Percentiles rank a stretch among this genome's conserved stretches.
Conservation (phyloP, 2,888 invertebrate species). For the Agonopterix alstromeriana region DNA sequence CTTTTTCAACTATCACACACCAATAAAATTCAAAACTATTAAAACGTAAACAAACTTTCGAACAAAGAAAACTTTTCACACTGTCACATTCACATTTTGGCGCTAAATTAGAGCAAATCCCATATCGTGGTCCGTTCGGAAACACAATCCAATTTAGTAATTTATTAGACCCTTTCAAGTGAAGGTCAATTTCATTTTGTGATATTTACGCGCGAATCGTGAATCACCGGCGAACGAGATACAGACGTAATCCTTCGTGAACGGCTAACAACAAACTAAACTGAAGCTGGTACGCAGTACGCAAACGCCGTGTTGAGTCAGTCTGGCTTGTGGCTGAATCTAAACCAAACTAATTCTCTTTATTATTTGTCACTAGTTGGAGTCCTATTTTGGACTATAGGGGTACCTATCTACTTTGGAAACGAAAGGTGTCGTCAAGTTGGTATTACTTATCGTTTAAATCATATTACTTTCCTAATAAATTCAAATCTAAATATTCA, state of each 20-base stretch:
- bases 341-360: no score
- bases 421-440: no score
- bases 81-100: not conserved
- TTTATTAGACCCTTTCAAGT: not conserved
- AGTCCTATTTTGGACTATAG: no score
- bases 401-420: no score
- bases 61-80: not conserved
- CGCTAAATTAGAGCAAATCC: not conserved
- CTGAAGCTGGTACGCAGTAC: not conserved
- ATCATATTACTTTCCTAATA: no score
- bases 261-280: constrained; percentile 28
- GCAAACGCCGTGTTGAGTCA: not conserved
- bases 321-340: not conserved
- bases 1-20: not conserved
- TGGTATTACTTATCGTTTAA: no score
- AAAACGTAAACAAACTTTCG: no score
- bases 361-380: no score
- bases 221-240: constrained; percentile 12
- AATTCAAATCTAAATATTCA: no score
- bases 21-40: not conserved
- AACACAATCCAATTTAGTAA: not conserved
- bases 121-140: not conserved
- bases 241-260: constrained; percentile 21
- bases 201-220: constrained; percentile 15
- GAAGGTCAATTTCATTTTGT: constrained; percentile 14